These are phyloP conservation scores for Imbricaverruca yamaguchii DNA, from an alignment of 2,888 invertebrate species.

Conservation along the genomic window DNA sequence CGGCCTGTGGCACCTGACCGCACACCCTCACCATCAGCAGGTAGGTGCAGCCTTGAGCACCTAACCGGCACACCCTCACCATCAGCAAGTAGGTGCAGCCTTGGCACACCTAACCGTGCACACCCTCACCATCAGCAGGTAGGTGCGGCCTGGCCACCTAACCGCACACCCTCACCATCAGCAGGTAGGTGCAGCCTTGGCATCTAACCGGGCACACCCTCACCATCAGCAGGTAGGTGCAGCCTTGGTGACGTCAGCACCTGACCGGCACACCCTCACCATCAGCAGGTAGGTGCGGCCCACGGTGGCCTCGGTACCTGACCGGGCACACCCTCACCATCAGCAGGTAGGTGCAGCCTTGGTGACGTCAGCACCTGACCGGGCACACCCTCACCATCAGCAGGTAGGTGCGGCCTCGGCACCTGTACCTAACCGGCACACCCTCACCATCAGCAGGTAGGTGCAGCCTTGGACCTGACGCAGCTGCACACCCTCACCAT, in stretches of 20 bases:
- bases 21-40: no score
- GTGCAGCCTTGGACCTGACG: background rate
- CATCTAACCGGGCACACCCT: conserved; percentile 38
- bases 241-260: conserved; percentile 44
- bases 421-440: no score
- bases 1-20: no score
- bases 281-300: no score
- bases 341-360: no score
- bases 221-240: conserved; percentile 49
- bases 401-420: no score
- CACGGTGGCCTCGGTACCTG: no score
- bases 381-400: no score
- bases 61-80: background rate
- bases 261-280: conserved; percentile 39
- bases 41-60: background rate
- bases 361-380: no score
- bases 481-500: background rate
- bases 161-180: background rate
- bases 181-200: background rate
- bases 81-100: conserved; percentile 7
- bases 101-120: background rate
- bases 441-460: no score
- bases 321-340: no score
- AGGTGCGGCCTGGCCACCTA: background rate
- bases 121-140: background rate